phyloP scores from a whole-genome alignment of 2,888 invertebrate genomes.

The Baccha elongata region DNA sequence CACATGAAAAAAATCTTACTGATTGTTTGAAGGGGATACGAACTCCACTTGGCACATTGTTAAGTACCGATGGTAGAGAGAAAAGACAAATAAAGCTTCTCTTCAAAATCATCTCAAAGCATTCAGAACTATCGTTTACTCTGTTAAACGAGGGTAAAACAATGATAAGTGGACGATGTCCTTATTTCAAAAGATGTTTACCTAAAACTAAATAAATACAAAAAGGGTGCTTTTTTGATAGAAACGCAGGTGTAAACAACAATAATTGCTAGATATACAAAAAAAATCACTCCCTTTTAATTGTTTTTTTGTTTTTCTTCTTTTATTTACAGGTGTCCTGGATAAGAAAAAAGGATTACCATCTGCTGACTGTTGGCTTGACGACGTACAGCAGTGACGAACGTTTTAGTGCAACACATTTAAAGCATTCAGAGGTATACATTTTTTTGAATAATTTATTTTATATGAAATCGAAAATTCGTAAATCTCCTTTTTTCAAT shows the following conservation, averaged over 20 bases:
- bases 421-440: slow-evolving; percentile 92
- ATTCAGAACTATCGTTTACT: background rate
- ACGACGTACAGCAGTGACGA: slow-evolving; percentile 95
- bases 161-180: background rate
- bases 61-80: slow-evolving; percentile 1
- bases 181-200: background rate
- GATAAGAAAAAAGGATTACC: slow-evolving; percentile 93
- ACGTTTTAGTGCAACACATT: slow-evolving; percentile 92
- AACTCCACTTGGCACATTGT: background rate
- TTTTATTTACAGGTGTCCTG: slow-evolving; percentile 88
- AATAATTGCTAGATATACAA: background rate
- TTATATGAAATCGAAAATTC: too few species aligned
- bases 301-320: too few species aligned
- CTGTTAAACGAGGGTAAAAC: background rate
- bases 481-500: too few species aligned
- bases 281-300: background rate
- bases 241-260: background rate
- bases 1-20: background rate
- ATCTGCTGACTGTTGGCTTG: slow-evolving; percentile 92
- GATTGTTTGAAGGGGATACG: background rate
- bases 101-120: background rate
- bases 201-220: background rate
- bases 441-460: too few species aligned
- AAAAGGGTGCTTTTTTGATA: background rate
- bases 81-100: slow-evolving; percentile 18